phyloP scores from a whole-genome alignment of 2,888 invertebrate species.

The Apantesis nais region DNA sequence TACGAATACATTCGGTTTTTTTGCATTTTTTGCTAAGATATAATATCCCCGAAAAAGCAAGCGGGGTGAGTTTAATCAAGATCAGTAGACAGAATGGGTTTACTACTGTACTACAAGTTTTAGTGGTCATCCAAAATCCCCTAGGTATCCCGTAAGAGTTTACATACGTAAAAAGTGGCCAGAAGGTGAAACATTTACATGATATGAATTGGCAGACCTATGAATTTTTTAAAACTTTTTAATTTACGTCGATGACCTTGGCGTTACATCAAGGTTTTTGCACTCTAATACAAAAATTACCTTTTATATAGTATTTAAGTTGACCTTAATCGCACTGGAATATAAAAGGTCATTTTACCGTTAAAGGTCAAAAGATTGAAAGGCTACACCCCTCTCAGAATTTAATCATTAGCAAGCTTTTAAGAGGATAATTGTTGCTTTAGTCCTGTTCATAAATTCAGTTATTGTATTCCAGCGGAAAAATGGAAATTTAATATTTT shows the following conservation, averaged over 20 bases:
- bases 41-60: too few species aligned
- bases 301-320: not conserved
- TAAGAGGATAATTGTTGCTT: slow-evolving; percentile 12
- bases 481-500: not conserved
- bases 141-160: not conserved
- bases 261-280: not conserved
- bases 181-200: too few species aligned
- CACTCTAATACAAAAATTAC: not conserved
- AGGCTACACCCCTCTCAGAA: slow-evolving; percentile 21
- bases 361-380: slow-evolving; percentile 28
- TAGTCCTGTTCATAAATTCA: slow-evolving; percentile 17
- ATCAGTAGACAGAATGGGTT: not conserved
- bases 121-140: not conserved
- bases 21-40: too few species aligned
- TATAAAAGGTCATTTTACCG: slow-evolving; percentile 18
- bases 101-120: not conserved
- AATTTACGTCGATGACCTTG: not conserved
- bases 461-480: not conserved
- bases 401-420: slow-evolving; percentile 28
- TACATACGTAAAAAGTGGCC: not conserved
- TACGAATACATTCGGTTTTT: too few species aligned
- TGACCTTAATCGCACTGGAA: not conserved
- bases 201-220: too few species aligned
- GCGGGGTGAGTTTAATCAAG: not conserved
- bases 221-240: too few species aligned